Evolutionary conservation across 1,140 invertebrate species (phyloP).

Genomic region (Trialeurodes vaporariorum): DNA sequence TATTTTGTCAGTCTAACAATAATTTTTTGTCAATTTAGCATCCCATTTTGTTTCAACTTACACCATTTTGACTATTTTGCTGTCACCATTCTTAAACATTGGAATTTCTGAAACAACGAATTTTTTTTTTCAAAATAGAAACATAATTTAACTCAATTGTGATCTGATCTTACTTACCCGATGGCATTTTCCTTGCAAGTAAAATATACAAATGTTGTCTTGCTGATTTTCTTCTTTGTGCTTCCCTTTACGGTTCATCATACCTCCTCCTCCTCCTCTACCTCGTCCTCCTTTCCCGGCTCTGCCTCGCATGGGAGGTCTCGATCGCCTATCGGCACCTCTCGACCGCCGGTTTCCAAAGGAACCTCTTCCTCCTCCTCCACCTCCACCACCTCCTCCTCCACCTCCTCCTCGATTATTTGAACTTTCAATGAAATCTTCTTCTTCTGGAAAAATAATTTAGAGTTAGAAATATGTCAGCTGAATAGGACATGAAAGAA

Average conservation of each 20-base stretch:
- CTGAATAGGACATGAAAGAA: slow-evolving; percentile 30
- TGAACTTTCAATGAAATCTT: slow-evolving; percentile 30
- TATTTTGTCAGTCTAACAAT: too few species aligned
- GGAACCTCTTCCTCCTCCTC: slow-evolving; percentile 24
- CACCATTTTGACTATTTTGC: too few species aligned
- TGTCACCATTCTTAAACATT: too few species aligned
- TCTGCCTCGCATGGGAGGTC: slow-evolving; percentile 14
- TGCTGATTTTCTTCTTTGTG: slow-evolving; percentile 27
- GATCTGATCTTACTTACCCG: slow-evolving; percentile 37
- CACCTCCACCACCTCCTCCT: slow-evolving; percentile 28
- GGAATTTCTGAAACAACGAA: too few species aligned
- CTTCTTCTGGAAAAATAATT: slow-evolving; percentile 1
- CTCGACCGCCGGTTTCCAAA: slow-evolving; percentile 8
- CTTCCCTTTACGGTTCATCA: slow-evolving; percentile 18
- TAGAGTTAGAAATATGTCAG: background rate
- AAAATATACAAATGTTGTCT: slow-evolving; percentile 54
- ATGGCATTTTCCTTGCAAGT: slow-evolving; percentile 78
- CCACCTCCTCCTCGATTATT: slow-evolving; percentile 27
- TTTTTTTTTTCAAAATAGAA: too few species aligned
- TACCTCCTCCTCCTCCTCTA: slow-evolving; percentile 32
- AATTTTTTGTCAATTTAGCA: too few species aligned
- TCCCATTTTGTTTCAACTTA: too few species aligned
- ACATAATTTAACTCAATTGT: slow-evolving; percentile 8
- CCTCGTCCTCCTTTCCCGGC: slow-evolving; percentile 31
- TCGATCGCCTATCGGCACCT: slow-evolving; percentile 13